These are phyloP conservation scores for Sardinella longiceps DNA, from an alignment of 2,797 vertebrate genomes.

Conservation along the genomic window DNA sequence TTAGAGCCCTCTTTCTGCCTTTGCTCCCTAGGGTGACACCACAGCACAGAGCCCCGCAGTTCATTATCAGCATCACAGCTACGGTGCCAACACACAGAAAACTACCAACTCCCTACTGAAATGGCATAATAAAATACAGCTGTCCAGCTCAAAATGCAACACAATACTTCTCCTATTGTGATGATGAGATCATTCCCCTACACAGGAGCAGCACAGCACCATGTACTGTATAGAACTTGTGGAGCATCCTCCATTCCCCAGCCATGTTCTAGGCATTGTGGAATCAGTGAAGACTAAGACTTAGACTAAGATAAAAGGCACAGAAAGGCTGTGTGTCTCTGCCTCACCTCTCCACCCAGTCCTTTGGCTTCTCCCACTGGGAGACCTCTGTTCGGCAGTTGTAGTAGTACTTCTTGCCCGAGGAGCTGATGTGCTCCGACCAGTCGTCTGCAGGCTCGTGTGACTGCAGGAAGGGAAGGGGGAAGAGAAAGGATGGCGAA, in stretches of 20 bases:
- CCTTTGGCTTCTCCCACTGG: constrained; percentile 99
- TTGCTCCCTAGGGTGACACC: constrained; percentile 83
- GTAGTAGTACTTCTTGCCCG: constrained; percentile 99
- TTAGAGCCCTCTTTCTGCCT: constrained; percentile 96
- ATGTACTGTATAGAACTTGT: background rate
- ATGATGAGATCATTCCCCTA: background rate
- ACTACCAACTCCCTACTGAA: too few species aligned
- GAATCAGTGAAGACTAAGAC: background rate
- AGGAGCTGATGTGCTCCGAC: constrained; percentile 99
- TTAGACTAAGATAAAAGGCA: constrained; percentile 20
- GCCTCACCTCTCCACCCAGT: constrained; percentile 95
- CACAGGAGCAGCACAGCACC: background rate
- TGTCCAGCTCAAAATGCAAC: background rate
- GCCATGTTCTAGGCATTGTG: background rate
- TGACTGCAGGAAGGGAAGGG: constrained; percentile 55
- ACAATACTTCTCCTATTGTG: background rate
- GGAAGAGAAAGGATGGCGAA: background rate
- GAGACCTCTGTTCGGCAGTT: constrained; percentile 99
- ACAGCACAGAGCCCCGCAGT: background rate
- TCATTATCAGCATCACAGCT: background rate
- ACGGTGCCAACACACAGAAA: background rate
- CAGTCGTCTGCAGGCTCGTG: constrained; percentile 97
- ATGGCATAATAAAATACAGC: background rate
- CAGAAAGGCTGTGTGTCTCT: background rate
- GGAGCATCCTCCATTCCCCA: background rate